Conservation (phyloP, 37 sponge, comb jelly and placozoan genomes). For the Mnemiopsis leidyi region DNA sequence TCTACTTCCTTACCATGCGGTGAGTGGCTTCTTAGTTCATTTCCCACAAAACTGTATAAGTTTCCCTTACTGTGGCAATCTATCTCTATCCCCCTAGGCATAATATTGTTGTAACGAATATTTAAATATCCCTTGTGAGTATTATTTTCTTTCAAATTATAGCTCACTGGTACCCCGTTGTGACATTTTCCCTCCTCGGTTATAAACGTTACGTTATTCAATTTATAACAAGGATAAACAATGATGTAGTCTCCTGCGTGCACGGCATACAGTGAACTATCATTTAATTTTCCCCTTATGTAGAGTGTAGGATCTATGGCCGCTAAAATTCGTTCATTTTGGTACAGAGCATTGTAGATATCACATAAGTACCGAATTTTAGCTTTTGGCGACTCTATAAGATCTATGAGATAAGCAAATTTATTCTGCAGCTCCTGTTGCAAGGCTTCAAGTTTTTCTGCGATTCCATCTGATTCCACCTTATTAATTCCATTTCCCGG, state of each 20-base stretch:
- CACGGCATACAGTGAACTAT: not conserved
- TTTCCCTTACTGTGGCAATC: slow-evolving; percentile 37
- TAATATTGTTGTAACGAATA: not conserved
- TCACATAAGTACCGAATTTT: slow-evolving; percentile 31
- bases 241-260: slow-evolving; percentile 10
- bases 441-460: slow-evolving; percentile 6
- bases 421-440: not conserved
- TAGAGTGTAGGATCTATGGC: not conserved
- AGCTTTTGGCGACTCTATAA: slow-evolving; percentile 29
- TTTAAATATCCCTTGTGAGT: not conserved
- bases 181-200: not conserved
- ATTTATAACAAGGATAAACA: not conserved
- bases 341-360: not conserved
- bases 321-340: not conserved
- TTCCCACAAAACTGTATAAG: slow-evolving; percentile 3
- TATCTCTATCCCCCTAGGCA: slow-evolving; percentile 15
- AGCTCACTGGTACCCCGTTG: slow-evolving; percentile 7
- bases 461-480: not conserved
- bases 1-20: slow-evolving; percentile 9
- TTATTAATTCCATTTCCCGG: not conserved
- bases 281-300: not conserved
- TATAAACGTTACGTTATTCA: not conserved
- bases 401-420: not conserved
- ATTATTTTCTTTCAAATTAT: not conserved
- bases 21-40: slow-evolving; percentile 16